phyloP scores from a whole-genome alignment of 2,888 invertebrate genomes.

The Cheilosia scutellata region DNA sequence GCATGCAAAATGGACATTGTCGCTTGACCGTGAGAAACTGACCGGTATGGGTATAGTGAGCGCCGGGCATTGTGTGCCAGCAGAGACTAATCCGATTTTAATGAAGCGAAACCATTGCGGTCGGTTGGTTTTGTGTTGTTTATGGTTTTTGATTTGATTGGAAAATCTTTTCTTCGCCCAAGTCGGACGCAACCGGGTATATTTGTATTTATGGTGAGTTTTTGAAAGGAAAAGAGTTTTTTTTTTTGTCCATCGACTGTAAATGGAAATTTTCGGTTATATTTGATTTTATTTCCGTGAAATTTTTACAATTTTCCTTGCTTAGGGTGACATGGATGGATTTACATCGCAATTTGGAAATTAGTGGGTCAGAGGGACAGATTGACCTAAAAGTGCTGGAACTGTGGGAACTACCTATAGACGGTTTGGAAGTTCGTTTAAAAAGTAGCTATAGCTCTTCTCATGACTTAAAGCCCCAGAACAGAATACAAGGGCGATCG shows the following conservation, averaged over 20 bases:
- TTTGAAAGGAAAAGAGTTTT: slow-evolving; percentile 41
- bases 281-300: slow-evolving; percentile 60
- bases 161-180: slow-evolving; percentile 45
- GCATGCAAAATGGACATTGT: slow-evolving; percentile 71
- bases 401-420: slow-evolving; percentile 20
- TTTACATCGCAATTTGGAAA: slow-evolving; percentile 24
- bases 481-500: no score
- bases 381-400: slow-evolving; percentile 1
- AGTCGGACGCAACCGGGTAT: slow-evolving; percentile 5
- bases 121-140: slow-evolving; percentile 76
- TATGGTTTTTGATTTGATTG: slow-evolving; percentile 73
- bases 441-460: no score
- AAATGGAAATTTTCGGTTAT: slow-evolving; percentile 26
- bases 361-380: slow-evolving; percentile 17
- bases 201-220: slow-evolving; percentile 22
- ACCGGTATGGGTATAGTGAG: not conserved
- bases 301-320: slow-evolving; percentile 23
- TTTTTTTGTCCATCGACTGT: not conserved
- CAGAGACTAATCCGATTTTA: slow-evolving; percentile 83
- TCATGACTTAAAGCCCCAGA: no score
- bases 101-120: slow-evolving; percentile 83
- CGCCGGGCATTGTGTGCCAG: slow-evolving; percentile 31
- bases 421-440: no score
- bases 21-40: slow-evolving; percentile 69
- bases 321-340: not conserved